Conservation (phyloP, 2,888 invertebrate genomes). For the Lacanobia wlatinum region DNA sequence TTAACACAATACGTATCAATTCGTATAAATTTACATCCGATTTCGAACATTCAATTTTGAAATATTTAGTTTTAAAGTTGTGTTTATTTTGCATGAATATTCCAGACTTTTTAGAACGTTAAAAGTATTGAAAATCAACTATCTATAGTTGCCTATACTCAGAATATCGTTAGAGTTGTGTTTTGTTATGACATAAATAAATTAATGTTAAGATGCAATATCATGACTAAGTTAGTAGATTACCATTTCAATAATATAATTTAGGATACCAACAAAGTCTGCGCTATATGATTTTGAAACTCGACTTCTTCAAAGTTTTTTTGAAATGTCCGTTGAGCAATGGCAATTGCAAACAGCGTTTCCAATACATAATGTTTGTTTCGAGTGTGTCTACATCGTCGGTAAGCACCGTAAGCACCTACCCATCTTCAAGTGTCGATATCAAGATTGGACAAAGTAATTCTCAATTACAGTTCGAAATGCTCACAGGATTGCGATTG, state of each 20-base stretch:
- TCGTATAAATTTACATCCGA: slow-evolving; percentile 62
- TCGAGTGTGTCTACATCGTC: too few species aligned
- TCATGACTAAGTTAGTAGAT: too few species aligned
- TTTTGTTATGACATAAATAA: slow-evolving; percentile 6
- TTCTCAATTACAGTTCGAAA: background rate
- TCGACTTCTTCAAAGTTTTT: background rate
- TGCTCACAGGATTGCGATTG: background rate
- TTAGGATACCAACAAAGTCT: too few species aligned
- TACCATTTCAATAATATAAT: too few species aligned
- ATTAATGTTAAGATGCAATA: too few species aligned
- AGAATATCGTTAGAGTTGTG: background rate
- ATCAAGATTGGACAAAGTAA: background rate
- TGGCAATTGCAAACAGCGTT: background rate
- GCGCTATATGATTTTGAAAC: background rate
- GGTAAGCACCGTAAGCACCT: too few species aligned
- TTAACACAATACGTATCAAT: slow-evolving; percentile 62
- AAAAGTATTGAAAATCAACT: background rate
- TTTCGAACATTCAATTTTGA: slow-evolving; percentile 44
- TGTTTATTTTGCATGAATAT: slow-evolving; percentile 5
- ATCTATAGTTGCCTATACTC: background rate
- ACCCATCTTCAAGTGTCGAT: background rate
- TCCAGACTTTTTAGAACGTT: background rate
- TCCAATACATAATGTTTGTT: too few species aligned
- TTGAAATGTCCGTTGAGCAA: background rate
- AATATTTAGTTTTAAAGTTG: slow-evolving; percentile 22